A percentile compares a stretch with the other conserved stretches of the same genome.
These are phyloP conservation scores for Okapia johnstoni DNA, from an alignment of 2,113 vertebrate genomes.

Conservation along the genomic window DNA sequence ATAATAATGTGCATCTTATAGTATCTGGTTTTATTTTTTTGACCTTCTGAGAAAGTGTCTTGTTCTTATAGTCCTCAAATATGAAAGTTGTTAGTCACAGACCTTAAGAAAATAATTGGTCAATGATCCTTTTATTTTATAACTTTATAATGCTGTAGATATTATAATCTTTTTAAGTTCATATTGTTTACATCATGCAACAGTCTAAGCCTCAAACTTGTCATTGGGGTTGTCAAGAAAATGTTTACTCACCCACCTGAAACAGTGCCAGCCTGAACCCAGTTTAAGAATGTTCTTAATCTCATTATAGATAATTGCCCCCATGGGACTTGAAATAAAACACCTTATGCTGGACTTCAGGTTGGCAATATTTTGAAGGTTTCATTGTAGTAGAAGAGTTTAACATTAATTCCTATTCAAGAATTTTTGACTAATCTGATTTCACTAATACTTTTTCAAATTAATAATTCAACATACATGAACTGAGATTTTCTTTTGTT, in stretches of 20 bases:
- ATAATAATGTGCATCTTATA: not conserved
- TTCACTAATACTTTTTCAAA: constrained; percentile 37
- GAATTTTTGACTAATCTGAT: constrained; percentile 41
- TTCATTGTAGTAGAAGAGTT: constrained; percentile 39
- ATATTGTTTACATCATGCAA: constrained; percentile 71
- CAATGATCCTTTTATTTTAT: constrained; percentile 57
- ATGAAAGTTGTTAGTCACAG: constrained; percentile 32
- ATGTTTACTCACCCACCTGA: constrained; percentile 63
- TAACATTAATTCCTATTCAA: constrained; percentile 37
- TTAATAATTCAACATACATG: constrained; percentile 24
- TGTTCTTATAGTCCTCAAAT: not conserved
- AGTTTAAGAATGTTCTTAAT: constrained; percentile 49
- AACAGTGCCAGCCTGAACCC: constrained; percentile 1
- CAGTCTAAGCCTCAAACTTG: constrained; percentile 49
- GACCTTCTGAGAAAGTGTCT: constrained; percentile 37
- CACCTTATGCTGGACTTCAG: constrained; percentile 46
- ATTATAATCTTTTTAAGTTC: constrained; percentile 52
- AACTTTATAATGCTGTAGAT: constrained; percentile 59
- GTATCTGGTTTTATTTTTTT: constrained; percentile 43
- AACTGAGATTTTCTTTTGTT: constrained; percentile 58
- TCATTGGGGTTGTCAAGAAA: constrained; percentile 49
- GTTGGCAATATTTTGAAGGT: constrained; percentile 52
- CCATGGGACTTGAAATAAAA: constrained; percentile 51
- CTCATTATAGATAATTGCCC: constrained; percentile 50
- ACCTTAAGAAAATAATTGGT: constrained; percentile 31